These are phyloP conservation scores for Rotaria macrura DNA, from an alignment of 2,888 invertebrate species.

Conservation along the genomic window DNA sequence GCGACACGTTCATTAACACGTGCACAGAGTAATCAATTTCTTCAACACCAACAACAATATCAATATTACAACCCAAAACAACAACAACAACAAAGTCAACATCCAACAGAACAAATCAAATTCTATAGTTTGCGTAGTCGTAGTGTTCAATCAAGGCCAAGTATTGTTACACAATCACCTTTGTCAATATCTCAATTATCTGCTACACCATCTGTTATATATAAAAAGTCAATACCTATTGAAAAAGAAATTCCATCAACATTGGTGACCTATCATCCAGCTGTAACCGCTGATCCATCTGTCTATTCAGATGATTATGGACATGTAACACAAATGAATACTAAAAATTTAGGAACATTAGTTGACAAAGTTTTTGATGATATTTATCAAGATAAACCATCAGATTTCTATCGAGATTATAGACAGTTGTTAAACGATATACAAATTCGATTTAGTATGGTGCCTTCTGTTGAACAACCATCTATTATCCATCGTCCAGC, in stretches of 20 bases:
- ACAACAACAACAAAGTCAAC: background rate
- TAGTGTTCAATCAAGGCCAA: background rate
- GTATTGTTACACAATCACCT: background rate
- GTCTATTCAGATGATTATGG: constrained; percentile 5
- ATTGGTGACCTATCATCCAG: background rate
- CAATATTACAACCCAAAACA: background rate
- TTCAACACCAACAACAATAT: background rate
- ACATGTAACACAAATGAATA: constrained; percentile 8
- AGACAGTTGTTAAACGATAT: background rate
- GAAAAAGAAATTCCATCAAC: background rate
- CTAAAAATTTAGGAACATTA: background rate
- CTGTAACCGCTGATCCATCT: background rate
- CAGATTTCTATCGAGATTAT: constrained; percentile 19
- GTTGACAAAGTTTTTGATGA: constrained; percentile 15
- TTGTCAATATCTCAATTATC: background rate
- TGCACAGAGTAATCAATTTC: background rate
- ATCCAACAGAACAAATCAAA: background rate
- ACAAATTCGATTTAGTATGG: constrained; percentile 15
- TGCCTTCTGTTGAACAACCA: background rate
- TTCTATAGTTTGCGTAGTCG: constrained; percentile 6
- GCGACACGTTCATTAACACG: background rate
- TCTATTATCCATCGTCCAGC: background rate
- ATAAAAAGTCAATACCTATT: background rate
- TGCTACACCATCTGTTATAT: background rate
- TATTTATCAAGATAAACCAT: background rate